A percentile compares a stretch with the other conserved stretches of the same genome.
Conservation (phyloP, 2,888 invertebrate genomes). For the Xestobium rufovillosum region DNA sequence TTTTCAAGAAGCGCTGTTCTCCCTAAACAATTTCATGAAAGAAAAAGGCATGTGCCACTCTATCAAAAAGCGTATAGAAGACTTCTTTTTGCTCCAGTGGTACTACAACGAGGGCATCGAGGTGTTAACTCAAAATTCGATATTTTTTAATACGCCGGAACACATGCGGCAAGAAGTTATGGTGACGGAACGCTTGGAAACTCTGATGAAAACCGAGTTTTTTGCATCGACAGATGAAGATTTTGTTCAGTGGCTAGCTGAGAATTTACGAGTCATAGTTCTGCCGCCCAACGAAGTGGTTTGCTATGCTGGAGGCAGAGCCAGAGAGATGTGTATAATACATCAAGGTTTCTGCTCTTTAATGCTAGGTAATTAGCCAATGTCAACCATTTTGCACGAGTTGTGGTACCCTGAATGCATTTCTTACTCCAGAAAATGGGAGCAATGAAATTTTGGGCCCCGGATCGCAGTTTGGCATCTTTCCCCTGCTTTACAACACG, state of each 20-base stretch:
- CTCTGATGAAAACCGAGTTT: slow-evolving; percentile 44
- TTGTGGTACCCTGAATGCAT: too few species aligned
- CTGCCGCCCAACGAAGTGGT: slow-evolving; percentile 49
- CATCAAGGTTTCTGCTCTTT: slow-evolving; percentile 48
- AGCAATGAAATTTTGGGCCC: too few species aligned
- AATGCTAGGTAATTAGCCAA: slow-evolving; percentile 35
- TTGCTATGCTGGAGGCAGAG: slow-evolving; percentile 47
- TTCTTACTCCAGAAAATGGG: too few species aligned
- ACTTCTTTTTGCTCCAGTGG: slow-evolving; percentile 50
- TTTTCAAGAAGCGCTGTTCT: slow-evolving; percentile 46
- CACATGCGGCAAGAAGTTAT: slow-evolving; percentile 21
- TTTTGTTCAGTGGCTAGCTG: slow-evolving; percentile 35
- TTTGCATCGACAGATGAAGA: slow-evolving; percentile 48
- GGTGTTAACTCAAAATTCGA: neutral
- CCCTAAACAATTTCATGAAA: slow-evolving; percentile 46
- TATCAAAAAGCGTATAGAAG: slow-evolving; percentile 46
- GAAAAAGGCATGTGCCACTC: slow-evolving; percentile 46
- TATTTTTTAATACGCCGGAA: neutral
- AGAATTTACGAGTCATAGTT: slow-evolving; percentile 45
- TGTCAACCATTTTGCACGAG: too few species aligned
- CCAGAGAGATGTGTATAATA: slow-evolving; percentile 48
- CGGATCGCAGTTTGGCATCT: slow-evolving; percentile 44
- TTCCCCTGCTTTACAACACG: slow-evolving; percentile 45
- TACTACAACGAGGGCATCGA: slow-evolving; percentile 46
- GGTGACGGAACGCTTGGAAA: slow-evolving; percentile 46